Evolutionary conservation across 35 echinoderm and acorn worm genomes (phyloP).

Genomic region (Hemicentrotus pulcherrimus): DNA sequence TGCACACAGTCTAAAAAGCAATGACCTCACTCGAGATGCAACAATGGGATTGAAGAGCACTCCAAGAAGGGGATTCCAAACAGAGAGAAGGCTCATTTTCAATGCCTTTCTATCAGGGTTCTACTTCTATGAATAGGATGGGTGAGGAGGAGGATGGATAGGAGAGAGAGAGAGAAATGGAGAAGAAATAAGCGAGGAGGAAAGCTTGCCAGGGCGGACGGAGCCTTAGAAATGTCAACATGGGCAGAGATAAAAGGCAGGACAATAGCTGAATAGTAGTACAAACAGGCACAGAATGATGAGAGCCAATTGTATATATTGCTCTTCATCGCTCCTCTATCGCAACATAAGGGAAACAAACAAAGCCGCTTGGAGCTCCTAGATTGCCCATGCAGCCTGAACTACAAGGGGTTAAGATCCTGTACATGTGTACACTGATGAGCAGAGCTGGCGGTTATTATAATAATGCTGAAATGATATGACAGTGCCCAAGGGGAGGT

Average conservation of each 20-base stretch:
- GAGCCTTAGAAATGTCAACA: slow-evolving; percentile 31
- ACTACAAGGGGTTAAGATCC: neutral
- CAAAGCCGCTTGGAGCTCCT: neutral
- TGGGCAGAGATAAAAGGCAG: neutral
- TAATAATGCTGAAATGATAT: slow-evolving; percentile 45
- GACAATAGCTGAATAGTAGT: slow-evolving; percentile 26
- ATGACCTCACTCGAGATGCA: slow-evolving; percentile 15
- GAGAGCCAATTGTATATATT: slow-evolving; percentile 41
- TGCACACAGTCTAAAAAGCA: neutral
- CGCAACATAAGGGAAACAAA: slow-evolving; percentile 21
- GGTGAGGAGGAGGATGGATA: neutral
- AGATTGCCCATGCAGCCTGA: neutral
- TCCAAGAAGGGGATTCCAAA: neutral
- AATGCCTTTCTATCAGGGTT: neutral
- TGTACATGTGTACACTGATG: neutral
- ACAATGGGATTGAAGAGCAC: slow-evolving; percentile 38
- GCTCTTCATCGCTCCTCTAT: neutral
- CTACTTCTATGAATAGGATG: neutral
- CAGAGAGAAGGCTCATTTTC: neutral
- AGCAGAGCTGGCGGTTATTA: slow-evolving; percentile 18
- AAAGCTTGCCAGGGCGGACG: slow-evolving; percentile 22
- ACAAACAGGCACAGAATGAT: slow-evolving; percentile 5
- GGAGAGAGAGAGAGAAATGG: neutral
- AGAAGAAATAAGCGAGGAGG: neutral
- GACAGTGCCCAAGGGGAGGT: neutral